Evolutionary conservation across 1,140 invertebrate genomes (phyloP).

Genomic region (Cheumatopsyche charites): DNA sequence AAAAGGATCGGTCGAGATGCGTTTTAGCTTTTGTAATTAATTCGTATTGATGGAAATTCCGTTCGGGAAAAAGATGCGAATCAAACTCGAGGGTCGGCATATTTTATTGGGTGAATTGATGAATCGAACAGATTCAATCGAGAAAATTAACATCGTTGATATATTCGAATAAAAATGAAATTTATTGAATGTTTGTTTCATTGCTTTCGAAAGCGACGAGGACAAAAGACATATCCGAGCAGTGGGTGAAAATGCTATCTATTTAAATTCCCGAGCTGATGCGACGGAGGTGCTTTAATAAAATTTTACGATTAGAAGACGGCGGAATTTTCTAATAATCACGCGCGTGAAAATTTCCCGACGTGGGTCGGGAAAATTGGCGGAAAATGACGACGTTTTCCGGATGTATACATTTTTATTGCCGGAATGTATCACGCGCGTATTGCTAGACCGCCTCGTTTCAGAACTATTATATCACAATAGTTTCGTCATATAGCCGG

Average conservation of each 20-base stretch:
- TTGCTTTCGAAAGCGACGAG: not conserved
- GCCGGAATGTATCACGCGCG: no score
- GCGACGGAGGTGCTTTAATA: slow-evolving; percentile 16
- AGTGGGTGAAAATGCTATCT: slow-evolving; percentile 21
- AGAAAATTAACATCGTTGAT: no score
- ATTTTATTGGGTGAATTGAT: no score
- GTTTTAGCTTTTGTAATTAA: not conserved
- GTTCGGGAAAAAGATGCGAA: not conserved
- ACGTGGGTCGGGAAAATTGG: slow-evolving; percentile 18
- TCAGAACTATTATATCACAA: no score
- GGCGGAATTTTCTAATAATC: slow-evolving; percentile 32
- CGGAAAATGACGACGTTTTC: slow-evolving; percentile 7
- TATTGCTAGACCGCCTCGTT: not conserved
- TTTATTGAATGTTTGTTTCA: not conserved
- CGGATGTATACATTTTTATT: not conserved
- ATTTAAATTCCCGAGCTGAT: slow-evolving; percentile 23
- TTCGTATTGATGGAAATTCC: not conserved
- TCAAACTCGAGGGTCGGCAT: no score
- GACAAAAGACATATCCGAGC: not conserved
- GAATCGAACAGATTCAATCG: no score
- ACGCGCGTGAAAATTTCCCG: slow-evolving; percentile 24
- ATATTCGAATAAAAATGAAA: no score
- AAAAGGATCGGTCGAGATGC: not conserved
- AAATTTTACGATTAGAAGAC: slow-evolving; percentile 35
- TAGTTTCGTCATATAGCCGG: no score